Evolutionary conservation across 64 coral and sea anemone genomes (phyloP).

Genomic region (Cladopsammia gracilis): DNA sequence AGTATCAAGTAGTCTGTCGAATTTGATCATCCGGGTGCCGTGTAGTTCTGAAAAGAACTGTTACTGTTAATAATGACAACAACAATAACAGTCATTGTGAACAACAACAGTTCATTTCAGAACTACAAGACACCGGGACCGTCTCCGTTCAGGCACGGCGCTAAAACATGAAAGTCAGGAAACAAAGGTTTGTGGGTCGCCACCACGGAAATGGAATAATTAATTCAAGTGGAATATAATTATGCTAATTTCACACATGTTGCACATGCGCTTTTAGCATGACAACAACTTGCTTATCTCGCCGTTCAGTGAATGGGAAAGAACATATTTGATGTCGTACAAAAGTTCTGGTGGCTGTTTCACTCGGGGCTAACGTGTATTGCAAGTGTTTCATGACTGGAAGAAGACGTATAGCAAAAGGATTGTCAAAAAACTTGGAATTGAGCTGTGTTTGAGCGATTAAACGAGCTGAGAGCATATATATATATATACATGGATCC

Average conservation of each 20-base stretch:
- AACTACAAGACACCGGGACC: too few relatives aligned
- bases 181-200: too few relatives aligned
- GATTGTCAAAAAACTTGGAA: neutral
- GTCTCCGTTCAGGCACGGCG: too few relatives aligned
- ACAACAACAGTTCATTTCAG: too few relatives aligned
- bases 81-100: too few relatives aligned
- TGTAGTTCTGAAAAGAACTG: too few relatives aligned
- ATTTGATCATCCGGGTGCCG: too few relatives aligned
- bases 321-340: neutral
- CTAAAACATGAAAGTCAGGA: too few relatives aligned
- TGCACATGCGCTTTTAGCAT: conserved; percentile 18
- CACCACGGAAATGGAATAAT: neutral
- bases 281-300: conserved; percentile 27
- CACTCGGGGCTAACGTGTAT: neutral
- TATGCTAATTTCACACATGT: conserved; percentile 1
- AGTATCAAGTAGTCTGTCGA: too few relatives aligned
- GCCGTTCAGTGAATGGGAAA: neutral
- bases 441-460: neutral
- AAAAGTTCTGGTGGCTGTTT: neutral
- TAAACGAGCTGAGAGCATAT: too few relatives aligned
- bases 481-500: conserved; percentile 54
- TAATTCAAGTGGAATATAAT: neutral
- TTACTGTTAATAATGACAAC: too few relatives aligned
- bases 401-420: neutral
- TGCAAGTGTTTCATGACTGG: neutral